Conservation (phyloP, 2,888 invertebrate species). For the Dyspetes luteomarginatus region DNA sequence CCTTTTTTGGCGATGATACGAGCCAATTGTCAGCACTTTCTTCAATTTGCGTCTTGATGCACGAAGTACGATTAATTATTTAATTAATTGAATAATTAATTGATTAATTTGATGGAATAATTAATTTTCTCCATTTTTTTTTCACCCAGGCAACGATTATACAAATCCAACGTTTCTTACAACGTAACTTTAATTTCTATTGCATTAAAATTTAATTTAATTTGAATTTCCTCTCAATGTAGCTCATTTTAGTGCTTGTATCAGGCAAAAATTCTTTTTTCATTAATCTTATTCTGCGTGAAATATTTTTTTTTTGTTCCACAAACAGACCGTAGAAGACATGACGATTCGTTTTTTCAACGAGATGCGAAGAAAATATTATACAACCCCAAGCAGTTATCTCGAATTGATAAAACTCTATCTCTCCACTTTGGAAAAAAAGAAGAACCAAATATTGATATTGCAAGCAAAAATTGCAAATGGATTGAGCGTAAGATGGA, state of each 20-base stretch:
- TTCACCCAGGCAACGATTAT: too few species aligned
- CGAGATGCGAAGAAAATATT: conserved; percentile 94
- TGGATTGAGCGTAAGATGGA: conserved; percentile 86
- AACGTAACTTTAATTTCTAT: too few species aligned
- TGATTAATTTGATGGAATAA: too few species aligned
- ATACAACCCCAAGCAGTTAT: conserved; percentile 96
- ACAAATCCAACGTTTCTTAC: too few species aligned
- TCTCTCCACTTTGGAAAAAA: conserved; percentile 87
- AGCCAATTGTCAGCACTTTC: conserved; percentile 85
- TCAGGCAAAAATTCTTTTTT: too few species aligned
- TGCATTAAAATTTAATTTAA: too few species aligned
- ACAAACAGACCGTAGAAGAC: conserved; percentile 89
- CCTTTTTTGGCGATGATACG: conserved; percentile 85
- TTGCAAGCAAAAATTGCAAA: conserved; percentile 89
- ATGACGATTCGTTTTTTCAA: conserved; percentile 91
- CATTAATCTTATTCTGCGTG: neutral
- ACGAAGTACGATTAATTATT: conserved; percentile 86
- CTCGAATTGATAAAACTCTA: conserved; percentile 93
- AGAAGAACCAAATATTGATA: conserved; percentile 88
- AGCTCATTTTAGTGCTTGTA: too few species aligned
- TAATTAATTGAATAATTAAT: too few species aligned
- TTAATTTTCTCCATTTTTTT: too few species aligned
- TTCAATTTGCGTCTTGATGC: conserved; percentile 89
- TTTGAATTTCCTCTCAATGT: too few species aligned
- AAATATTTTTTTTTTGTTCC: conserved; percentile 60